These are phyloP conservation scores for Pagrus major DNA, from an alignment of 2,113 vertebrate species.

Conservation along the genomic window DNA sequence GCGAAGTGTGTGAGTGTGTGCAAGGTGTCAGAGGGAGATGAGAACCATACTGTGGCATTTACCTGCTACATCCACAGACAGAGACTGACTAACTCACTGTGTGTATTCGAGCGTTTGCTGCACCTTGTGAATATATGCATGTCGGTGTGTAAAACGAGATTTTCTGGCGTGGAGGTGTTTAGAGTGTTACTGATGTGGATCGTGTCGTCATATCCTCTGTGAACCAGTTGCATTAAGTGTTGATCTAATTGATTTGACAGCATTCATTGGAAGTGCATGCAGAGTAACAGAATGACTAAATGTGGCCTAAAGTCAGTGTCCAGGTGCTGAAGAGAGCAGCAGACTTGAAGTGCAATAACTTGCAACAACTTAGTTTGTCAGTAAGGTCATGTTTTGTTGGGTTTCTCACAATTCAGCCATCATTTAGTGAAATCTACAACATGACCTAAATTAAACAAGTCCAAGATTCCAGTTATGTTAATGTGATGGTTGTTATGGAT, in stretches of 20 bases:
- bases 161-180: background rate
- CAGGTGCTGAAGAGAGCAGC: background rate
- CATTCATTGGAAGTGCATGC: conserved; percentile 7
- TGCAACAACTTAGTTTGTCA: background rate
- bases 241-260: background rate
- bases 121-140: conserved; percentile 42
- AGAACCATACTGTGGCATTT: conserved; percentile 53
- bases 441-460: background rate
- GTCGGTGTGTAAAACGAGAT: conserved; percentile 2
- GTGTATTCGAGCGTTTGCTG: conserved; percentile 45
- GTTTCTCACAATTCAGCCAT: background rate
- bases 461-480: background rate
- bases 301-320: background rate
- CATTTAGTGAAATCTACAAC: conserved; percentile 2
- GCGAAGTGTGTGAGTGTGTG: background rate
- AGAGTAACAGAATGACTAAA: background rate
- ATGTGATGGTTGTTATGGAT: background rate
- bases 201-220: background rate
- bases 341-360: conserved; percentile 61
- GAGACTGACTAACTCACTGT: conserved; percentile 60
- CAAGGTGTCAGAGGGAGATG: background rate
- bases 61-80: conserved; percentile 28
- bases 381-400: background rate
- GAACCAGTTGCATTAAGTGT: background rate
- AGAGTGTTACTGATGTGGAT: conserved; percentile 18